These are phyloP conservation scores for Neogale vison DNA, from an alignment of 2,113 vertebrate genomes.

Conservation along the genomic window DNA sequence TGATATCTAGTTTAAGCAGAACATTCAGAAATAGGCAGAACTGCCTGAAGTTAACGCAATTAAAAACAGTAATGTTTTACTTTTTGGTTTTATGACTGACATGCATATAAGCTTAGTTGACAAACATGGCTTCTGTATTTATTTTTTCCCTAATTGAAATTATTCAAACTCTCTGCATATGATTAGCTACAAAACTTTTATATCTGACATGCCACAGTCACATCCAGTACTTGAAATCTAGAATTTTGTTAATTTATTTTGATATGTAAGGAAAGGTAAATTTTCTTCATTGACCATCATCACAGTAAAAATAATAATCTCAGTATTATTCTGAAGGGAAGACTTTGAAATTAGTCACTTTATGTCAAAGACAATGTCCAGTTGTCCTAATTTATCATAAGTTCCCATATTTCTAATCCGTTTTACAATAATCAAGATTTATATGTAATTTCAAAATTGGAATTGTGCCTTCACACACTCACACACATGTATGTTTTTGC, in stretches of 20 bases:
- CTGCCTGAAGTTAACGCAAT: not conserved
- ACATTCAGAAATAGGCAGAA: not conserved
- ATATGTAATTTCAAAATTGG: not conserved
- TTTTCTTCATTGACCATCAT: not conserved
- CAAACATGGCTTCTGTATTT: not conserved
- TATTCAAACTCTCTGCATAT: not conserved
- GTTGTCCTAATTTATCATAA: not conserved
- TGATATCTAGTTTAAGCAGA: not conserved
- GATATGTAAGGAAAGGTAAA: not conserved
- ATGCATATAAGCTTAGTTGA: not conserved
- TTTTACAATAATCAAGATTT: not conserved
- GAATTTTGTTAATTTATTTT: conserved; percentile 22
- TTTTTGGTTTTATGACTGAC: not conserved
- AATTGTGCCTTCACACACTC: not conserved
- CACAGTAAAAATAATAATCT: not conserved
- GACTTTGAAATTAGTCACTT: not conserved
- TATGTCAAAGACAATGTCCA: not conserved
- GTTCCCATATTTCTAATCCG: not conserved
- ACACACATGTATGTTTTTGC: not conserved
- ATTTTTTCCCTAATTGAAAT: not conserved
- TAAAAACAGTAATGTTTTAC: not conserved
- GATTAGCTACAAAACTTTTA: not conserved
- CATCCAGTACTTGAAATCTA: not conserved
- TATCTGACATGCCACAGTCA: not conserved
- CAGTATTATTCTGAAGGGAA: not conserved